Conservation (phyloP, 2,797 vertebrate species). For the Vireo griseus region DNA sequence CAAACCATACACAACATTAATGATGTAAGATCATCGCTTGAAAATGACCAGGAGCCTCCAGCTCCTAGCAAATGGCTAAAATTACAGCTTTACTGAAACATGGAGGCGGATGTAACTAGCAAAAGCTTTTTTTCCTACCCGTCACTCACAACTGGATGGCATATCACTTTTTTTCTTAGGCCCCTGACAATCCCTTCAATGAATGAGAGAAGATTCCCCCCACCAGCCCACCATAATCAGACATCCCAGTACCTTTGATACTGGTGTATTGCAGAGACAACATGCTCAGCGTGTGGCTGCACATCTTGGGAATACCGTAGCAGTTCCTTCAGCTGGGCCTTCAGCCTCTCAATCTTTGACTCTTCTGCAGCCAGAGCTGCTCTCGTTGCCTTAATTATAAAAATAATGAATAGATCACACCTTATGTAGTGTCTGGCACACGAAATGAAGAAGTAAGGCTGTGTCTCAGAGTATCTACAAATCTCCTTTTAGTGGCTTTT, state of each 20-base stretch:
- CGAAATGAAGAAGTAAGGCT: not conserved
- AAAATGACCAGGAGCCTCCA: constrained; percentile 10
- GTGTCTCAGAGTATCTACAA: not conserved
- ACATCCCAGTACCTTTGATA: constrained; percentile 82
- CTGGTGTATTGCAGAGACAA: constrained; percentile 84
- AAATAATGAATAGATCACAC: not conserved
- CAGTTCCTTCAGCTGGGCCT: constrained; percentile 86
- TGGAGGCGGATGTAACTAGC: not conserved
- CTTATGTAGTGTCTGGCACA: not conserved
- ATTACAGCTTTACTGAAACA: not conserved
- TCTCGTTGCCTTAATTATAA: constrained; percentile 75
- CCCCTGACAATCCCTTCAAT: not conserved
- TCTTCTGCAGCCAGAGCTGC: constrained; percentile 80
- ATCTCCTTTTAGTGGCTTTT: not conserved
- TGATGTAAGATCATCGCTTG: not conserved
- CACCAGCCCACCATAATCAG: not conserved
- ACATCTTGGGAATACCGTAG: constrained; percentile 81
- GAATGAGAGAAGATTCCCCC: not conserved
- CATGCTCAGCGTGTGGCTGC: constrained; percentile 76
- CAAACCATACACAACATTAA: not conserved
- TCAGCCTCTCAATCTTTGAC: constrained; percentile 80
- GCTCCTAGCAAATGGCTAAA: not conserved
- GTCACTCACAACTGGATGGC: not conserved
- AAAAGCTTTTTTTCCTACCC: not conserved
- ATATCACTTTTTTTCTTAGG: not conserved